Evolutionary conservation across 2,888 invertebrate species (phyloP).

Genomic region (Homarus gammarus): DNA sequence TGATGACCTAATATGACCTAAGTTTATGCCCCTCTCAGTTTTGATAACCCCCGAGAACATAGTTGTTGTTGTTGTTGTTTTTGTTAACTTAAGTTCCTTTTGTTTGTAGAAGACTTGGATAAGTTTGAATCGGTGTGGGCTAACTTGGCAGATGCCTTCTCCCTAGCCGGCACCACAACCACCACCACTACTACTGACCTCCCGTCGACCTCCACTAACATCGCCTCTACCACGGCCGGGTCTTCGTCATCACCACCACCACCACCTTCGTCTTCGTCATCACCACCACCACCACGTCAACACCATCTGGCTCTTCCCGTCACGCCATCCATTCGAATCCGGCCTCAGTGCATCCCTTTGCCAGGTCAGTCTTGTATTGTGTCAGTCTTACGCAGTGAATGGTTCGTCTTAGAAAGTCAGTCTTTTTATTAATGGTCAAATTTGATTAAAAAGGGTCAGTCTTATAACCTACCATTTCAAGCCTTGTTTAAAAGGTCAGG

Average conservation of each 20-base stretch:
- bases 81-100: neutral
- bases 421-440: no score
- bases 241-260: no score
- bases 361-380: neutral
- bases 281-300: neutral
- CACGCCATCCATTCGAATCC: neutral
- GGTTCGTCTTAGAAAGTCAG: no score
- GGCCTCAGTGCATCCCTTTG: slow-evolving; percentile 23
- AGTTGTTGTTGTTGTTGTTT: no score
- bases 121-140: slow-evolving; percentile 47
- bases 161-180: slow-evolving; percentile 36
- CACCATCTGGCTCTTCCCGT: neutral
- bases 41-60: no score
- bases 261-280: neutral
- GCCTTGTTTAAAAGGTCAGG: no score
- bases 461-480: no score
- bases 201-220: slow-evolving; percentile 1
- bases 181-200: slow-evolving; percentile 1
- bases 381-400: no score
- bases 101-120: neutral
- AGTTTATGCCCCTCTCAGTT: no score
- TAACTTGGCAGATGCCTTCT: slow-evolving; percentile 61
- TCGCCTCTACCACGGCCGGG: neutral
- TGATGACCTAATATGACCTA: no score
- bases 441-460: no score